Conservation (phyloP, 2,113 vertebrate species). For the Eretmochelys imbricata region DNA sequence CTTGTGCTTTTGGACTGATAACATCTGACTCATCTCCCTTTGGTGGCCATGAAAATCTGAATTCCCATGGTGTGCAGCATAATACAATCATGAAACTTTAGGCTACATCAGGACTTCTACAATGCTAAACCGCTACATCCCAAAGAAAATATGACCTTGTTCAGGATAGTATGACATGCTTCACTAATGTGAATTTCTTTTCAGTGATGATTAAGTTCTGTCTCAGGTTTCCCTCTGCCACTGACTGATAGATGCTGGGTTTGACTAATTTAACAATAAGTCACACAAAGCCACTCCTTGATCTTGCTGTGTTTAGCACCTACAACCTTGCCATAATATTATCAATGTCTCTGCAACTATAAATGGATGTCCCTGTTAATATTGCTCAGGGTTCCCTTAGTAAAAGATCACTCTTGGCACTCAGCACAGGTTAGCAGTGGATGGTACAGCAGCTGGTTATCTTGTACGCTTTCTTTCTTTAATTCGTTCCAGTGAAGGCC, state of each 20-base stretch:
- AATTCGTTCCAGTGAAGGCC: not conserved
- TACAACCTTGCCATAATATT: not conserved
- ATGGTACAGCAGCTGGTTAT: not conserved
- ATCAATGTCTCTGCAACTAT: not conserved
- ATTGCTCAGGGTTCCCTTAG: not conserved
- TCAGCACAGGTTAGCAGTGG: not conserved
- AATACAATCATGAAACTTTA: not conserved
- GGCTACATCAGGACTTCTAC: not conserved
- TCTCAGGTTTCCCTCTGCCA: not conserved
- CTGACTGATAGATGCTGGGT: fast-evolving
- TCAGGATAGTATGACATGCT: not conserved
- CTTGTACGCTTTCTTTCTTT: not conserved
- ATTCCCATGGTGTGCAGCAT: not conserved
- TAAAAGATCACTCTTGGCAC: not conserved
- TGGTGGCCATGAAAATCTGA: not conserved
- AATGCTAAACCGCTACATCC: not conserved
- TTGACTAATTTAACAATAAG: not conserved
- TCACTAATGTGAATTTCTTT: not conserved
- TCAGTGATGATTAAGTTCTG: not conserved
- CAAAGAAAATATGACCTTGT: not conserved
- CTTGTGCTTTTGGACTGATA: not conserved
- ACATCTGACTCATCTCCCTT: not conserved
- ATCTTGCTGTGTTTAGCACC: not conserved
- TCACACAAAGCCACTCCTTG: not conserved
- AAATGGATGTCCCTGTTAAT: not conserved